Conservation (phyloP, 2,113 vertebrate genomes). For the Daubentonia madagascariensis region DNA sequence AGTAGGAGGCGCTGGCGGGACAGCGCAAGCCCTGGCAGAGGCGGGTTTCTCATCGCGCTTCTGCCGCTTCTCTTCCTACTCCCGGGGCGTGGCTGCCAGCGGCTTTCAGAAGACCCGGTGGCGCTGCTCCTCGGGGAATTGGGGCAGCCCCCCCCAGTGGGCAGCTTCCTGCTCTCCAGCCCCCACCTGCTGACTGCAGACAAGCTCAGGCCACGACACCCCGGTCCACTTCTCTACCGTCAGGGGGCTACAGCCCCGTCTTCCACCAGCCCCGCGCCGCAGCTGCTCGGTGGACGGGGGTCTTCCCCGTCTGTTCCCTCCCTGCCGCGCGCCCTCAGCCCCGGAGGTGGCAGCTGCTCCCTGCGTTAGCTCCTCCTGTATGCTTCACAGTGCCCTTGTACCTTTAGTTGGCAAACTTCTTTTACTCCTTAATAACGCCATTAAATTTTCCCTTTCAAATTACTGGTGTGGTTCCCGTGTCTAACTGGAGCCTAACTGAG, state of each 20-base stretch:
- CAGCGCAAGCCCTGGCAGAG: too few relatives aligned
- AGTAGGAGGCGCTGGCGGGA: background rate
- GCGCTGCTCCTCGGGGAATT: background rate
- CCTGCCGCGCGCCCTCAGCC: background rate
- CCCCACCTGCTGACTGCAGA: background rate
- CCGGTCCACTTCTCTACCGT: background rate
- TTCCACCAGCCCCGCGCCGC: background rate
- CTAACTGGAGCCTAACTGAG: background rate
- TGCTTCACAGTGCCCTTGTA: background rate
- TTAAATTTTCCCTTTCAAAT: background rate
- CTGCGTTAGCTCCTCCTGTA: background rate
- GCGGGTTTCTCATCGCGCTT: background rate
- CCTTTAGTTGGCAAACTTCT: background rate
- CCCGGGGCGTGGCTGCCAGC: rapidly evolving
- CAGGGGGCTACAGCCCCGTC: background rate
- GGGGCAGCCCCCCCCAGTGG: too few relatives aligned
- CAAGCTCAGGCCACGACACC: background rate
- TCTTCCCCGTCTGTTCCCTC: background rate
- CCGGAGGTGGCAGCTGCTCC: background rate
- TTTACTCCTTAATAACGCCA: background rate
- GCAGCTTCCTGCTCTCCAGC: background rate
- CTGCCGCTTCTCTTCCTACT: background rate
- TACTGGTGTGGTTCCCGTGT: background rate
- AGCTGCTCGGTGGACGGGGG: background rate
- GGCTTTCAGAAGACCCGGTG: too few relatives aligned